A percentile compares a stretch with the other conserved stretches of the same genome.
Evolutionary conservation across 2,113 vertebrate genomes (phyloP).

Genomic region (Aythya baeri): DNA sequence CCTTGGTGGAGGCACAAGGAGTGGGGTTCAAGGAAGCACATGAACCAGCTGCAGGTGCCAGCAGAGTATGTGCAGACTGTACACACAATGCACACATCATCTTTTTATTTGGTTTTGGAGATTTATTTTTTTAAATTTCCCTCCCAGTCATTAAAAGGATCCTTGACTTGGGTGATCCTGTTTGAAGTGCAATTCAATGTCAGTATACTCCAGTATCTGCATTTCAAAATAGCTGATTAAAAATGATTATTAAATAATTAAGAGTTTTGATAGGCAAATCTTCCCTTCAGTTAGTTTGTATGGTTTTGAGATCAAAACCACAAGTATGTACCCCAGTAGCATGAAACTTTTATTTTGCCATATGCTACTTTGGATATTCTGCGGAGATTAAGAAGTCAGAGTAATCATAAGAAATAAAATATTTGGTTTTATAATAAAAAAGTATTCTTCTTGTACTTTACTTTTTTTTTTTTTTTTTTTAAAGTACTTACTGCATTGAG

Average conservation of each 20-base stretch:
- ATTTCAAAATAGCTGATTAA: neutral
- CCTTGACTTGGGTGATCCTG: neutral
- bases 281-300: neutral
- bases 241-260: neutral
- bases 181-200: neutral
- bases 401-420: neutral
- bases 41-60: neutral
- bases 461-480: neutral
- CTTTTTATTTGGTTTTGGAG: neutral
- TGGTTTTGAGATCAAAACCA: neutral
- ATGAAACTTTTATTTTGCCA: neutral
- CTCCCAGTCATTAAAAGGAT: neutral
- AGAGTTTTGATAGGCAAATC: neutral
- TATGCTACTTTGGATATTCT: rapidly evolving
- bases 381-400: neutral
- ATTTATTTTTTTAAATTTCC: neutral
- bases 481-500: neutral
- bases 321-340: neutral
- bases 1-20: neutral
- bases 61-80: rapidly evolving
- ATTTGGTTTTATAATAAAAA: neutral
- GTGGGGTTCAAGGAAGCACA: neutral
- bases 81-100: rapidly evolving
- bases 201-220: neutral
- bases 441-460: neutral